Evolutionary conservation across 2,797 vertebrate species (phyloP), one percentile per base, ranked within the genome.

Genomic region (Manis crassicaudata): DNA sequence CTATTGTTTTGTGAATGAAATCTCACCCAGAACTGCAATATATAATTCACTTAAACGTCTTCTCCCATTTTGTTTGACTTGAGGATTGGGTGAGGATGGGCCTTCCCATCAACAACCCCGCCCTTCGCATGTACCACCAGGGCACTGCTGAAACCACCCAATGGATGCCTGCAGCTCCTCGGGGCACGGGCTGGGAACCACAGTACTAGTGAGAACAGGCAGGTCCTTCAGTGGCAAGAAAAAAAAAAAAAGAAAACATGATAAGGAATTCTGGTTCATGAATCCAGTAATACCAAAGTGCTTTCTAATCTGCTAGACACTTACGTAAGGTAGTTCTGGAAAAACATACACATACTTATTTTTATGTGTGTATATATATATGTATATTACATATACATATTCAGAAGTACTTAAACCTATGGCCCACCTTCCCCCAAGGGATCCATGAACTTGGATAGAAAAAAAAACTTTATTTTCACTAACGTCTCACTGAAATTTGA

Each of bases 221-320:
- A 13, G 60, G 17, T 79, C n/a, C 13, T 67, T 76, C 35, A 29
- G 6, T 92, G 65, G n/a, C 12, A 75, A 62, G 86, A 92, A 40
- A 27, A 27, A 88, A 60, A 60, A n/a, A 43, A 58, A 68, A 17
- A 37, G 10, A 54, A 8, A 73, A 63, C 37, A 90, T 86, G 35
- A 62, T 67, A 37, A 96, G 65, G 35, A 92, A 21, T 65, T 94
- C 86, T 97, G 52, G 92, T 97, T 77, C 52, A 91, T 86, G 56
- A 94, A 92, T 94, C 67, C 82, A 75, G 95, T 90, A 96, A 83
- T 80, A 50, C 4, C 20, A 81, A 72, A 80, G 32, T 46, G 46
- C 96, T 75, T 91, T 92, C 17, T 83, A 63, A 50, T 52, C 43
- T 70, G 40, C 46, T 67, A 27, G 58, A 63, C 75, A 11, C 4